Conservation (phyloP, 2,797 vertebrate genomes). For the Coreius guichenoti region DNA sequence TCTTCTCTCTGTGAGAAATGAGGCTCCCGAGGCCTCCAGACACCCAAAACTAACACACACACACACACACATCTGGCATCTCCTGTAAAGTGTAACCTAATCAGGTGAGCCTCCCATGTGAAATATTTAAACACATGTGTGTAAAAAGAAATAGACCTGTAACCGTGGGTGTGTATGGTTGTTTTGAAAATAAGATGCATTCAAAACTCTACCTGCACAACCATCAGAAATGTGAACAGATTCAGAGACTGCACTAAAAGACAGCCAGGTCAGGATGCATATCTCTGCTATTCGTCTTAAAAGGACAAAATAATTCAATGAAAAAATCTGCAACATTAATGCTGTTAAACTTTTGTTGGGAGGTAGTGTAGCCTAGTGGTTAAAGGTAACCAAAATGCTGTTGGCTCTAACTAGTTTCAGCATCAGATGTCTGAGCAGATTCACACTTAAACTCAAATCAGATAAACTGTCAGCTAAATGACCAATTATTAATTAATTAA, state of each 20-base stretch:
- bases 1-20: constrained; percentile 1
- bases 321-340: background rate
- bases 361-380: constrained; percentile 24
- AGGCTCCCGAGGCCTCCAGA: background rate
- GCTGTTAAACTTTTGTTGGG: background rate
- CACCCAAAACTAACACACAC: background rate
- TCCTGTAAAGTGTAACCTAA: constrained; percentile 27
- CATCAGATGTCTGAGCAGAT: background rate
- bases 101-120: constrained; percentile 47
- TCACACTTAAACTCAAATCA: background rate
- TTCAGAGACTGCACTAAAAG: background rate
- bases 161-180: background rate
- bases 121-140: constrained; percentile 64
- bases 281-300: background rate
- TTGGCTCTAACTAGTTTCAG: background rate
- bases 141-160: background rate
- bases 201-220: background rate
- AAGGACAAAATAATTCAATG: background rate
- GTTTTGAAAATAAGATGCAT: background rate
- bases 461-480: background rate
- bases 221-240: background rate
- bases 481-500: background rate
- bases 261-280: background rate
- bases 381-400: background rate
- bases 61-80: constrained; percentile 22